These are phyloP conservation scores for Unio pictorum DNA, from an alignment of 2,888 invertebrate species.

Conservation along the genomic window DNA sequence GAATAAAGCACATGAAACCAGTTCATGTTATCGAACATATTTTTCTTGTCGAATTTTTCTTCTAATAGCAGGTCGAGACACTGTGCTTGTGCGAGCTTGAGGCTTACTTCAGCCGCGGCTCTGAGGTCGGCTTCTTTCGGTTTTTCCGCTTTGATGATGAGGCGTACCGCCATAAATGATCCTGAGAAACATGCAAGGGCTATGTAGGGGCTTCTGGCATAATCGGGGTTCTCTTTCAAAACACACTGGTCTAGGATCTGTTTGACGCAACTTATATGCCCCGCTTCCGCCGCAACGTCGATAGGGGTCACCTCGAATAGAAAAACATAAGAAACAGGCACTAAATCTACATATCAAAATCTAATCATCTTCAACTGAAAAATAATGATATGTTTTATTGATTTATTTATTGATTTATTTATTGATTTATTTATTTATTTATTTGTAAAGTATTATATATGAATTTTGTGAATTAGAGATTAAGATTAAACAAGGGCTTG, in stretches of 20 bases:
- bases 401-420: too few relatives aligned
- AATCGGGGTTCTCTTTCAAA: conserved; percentile 43
- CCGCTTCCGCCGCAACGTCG: conserved; percentile 55
- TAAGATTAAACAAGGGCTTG: too few relatives aligned
- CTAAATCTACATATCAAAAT: too few relatives aligned
- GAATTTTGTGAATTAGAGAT: too few relatives aligned
- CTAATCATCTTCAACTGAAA: too few relatives aligned
- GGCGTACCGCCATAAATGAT: conserved; percentile 42
- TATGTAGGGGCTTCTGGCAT: conserved; percentile 43
- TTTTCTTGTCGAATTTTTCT: conserved; percentile 36
- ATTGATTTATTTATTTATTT: too few relatives aligned
- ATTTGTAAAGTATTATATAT: too few relatives aligned
- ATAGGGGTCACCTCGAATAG: conserved; percentile 43
- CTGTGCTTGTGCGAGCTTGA: conserved; percentile 46
- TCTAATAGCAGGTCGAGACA: conserved; percentile 56
- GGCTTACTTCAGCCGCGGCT: conserved; percentile 47
- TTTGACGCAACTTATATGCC: conserved; percentile 51
- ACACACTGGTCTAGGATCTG: conserved; percentile 47
- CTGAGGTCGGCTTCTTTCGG: conserved; percentile 41
- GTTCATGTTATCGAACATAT: conserved; percentile 56
- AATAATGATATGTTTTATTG: too few relatives aligned
- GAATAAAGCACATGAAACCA: conserved; percentile 61
- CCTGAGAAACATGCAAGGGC: conserved; percentile 52
- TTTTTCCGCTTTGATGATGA: conserved; percentile 46
- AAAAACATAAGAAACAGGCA: neutral